phyloP scores from a whole-genome alignment of 1,140 invertebrate genomes.

The Melitaea cinxia region DNA sequence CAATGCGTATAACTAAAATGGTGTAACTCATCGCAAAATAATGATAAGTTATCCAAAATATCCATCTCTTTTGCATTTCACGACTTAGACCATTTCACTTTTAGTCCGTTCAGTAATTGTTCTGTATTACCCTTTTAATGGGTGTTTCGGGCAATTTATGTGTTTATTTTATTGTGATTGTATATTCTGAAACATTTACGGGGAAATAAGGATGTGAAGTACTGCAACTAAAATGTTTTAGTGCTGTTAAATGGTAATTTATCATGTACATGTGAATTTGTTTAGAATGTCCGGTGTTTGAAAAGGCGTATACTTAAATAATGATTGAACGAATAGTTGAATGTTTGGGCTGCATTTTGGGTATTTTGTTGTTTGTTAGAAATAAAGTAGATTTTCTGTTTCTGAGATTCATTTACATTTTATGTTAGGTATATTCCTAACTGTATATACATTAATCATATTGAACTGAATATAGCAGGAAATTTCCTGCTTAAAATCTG shows the following conservation, averaged over 20 bases:
- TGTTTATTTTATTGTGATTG: constrained; percentile 34
- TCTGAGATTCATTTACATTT: too few species aligned
- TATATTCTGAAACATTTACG: constrained; percentile 18
- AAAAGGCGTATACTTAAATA: neutral
- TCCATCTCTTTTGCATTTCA: constrained; percentile 40
- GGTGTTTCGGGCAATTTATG: constrained; percentile 28
- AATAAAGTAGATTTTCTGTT: too few species aligned
- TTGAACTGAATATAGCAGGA: too few species aligned
- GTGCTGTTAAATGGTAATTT: neutral
- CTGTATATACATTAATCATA: too few species aligned
- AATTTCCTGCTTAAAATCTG: too few species aligned
- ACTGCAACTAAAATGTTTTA: constrained; percentile 15
- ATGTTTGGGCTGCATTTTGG: too few species aligned
- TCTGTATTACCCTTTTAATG: constrained; percentile 23
- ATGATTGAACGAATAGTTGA: too few species aligned
- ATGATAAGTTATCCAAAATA: constrained; percentile 49
- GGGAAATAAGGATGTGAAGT: constrained; percentile 18
- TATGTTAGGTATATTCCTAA: too few species aligned
- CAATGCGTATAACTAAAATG: constrained; percentile 46
- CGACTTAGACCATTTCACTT: constrained; percentile 27
- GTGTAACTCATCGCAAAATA: too few species aligned
- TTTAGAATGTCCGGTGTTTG: neutral
- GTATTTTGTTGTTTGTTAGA: too few species aligned
- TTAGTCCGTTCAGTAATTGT: constrained; percentile 3
- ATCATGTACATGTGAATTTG: constrained; percentile 11